Evolutionary conservation across 1,140 invertebrate species (phyloP).

Genomic region (Uloborus diversus): DNA sequence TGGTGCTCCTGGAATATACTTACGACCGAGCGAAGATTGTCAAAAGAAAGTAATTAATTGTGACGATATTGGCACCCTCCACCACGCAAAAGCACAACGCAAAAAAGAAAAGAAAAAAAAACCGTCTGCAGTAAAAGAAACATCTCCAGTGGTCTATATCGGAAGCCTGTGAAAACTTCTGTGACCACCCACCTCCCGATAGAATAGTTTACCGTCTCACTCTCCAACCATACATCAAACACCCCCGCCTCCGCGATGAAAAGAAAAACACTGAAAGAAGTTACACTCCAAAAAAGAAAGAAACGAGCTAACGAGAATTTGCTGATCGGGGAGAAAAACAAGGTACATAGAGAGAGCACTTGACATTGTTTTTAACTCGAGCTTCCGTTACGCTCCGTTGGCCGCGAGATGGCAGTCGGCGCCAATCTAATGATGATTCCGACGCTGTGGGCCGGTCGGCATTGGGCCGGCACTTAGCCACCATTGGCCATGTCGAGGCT

Average conservation of each 20-base stretch:
- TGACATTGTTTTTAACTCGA: neutral
- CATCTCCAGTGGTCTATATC: too few species aligned
- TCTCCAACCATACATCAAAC: neutral
- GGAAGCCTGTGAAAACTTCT: too few species aligned
- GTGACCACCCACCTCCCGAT: too few species aligned
- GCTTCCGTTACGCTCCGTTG: neutral
- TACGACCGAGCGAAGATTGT: too few species aligned
- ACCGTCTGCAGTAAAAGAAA: too few species aligned
- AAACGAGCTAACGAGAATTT: neutral
- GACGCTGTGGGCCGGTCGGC: neutral
- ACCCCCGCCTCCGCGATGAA: neutral
- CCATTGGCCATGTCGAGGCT: neutral
- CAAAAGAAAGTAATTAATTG: too few species aligned
- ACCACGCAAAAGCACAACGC: too few species aligned
- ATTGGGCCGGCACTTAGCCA: neutral
- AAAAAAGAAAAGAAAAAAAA: too few species aligned
- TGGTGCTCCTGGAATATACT: too few species aligned
- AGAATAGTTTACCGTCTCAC: too few species aligned
- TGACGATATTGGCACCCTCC: too few species aligned
- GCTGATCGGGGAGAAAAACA: neutral
- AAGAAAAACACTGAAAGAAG: neutral
- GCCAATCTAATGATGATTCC: neutral
- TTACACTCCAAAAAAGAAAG: neutral
- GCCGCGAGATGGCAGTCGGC: neutral
- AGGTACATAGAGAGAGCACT: neutral